A percentile compares a stretch with the other conserved stretches of the same genome.
Evolutionary conservation across 1,140 invertebrate genomes (phyloP).

Genomic region (Plutomurus gul): DNA sequence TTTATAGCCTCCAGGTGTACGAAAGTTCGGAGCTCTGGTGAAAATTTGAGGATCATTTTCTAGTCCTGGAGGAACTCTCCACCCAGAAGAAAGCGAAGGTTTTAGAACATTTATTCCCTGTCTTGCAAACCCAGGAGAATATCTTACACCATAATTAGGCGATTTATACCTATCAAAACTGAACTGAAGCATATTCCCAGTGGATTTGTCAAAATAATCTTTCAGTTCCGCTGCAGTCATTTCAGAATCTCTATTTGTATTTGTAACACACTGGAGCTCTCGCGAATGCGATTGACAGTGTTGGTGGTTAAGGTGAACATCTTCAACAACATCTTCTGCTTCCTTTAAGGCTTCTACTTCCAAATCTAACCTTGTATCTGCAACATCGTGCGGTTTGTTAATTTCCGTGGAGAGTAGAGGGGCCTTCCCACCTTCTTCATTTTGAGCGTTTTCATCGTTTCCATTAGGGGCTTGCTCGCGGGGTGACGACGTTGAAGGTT

Average conservation of each 20-base stretch:
- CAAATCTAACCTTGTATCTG: too few relatives aligned
- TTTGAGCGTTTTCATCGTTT: too few relatives aligned
- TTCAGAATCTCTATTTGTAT: not conserved
- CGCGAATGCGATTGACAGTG: too few relatives aligned
- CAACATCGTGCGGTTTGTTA: too few relatives aligned
- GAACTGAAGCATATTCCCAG: conserved; percentile 12
- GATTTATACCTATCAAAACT: conserved; percentile 23
- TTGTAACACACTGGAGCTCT: not conserved
- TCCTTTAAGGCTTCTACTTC: not conserved
- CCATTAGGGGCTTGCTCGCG: not conserved
- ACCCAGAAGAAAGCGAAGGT: not conserved
- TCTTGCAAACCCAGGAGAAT: conserved; percentile 13
- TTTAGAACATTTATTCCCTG: conserved; percentile 10
- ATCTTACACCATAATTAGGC: conserved; percentile 28
- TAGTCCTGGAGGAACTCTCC: conserved; percentile 2
- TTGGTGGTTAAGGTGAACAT: not conserved
- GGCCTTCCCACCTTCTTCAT: too few relatives aligned
- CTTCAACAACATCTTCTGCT: not conserved
- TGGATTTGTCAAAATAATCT: not conserved
- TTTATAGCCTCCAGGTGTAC: conserved; percentile 45
- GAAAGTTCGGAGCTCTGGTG: conserved; percentile 45
- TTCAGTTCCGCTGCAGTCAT: not conserved
- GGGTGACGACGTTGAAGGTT: not conserved
- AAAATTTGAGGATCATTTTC: conserved; percentile 38
- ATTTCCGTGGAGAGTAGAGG: too few relatives aligned